Conservation (phyloP, 2,888 invertebrate species). For the Marronus borbonicus region DNA sequence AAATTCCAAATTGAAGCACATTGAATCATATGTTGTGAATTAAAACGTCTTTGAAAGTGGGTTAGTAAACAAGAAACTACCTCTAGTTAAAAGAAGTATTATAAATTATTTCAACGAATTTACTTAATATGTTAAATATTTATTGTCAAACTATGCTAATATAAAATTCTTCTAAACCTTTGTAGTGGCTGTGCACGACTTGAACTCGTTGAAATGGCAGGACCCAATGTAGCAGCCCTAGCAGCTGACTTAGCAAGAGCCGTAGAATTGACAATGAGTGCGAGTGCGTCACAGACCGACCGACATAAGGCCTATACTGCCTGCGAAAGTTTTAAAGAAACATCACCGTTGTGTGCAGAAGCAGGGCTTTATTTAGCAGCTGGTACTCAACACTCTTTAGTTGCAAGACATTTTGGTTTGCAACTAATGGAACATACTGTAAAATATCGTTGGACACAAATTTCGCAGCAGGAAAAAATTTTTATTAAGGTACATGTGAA, state of each 20-base stretch:
- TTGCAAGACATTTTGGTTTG: constrained; percentile 91
- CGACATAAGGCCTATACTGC: constrained; percentile 88
- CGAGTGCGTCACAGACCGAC: constrained; percentile 82
- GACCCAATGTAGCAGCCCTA: constrained; percentile 78
- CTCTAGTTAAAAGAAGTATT: background rate
- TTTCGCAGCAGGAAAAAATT: constrained; percentile 88
- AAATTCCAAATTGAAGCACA: constrained; percentile 48
- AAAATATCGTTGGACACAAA: constrained; percentile 93
- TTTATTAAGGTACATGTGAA: constrained; percentile 81
- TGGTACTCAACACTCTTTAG: constrained; percentile 81
- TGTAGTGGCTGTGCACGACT: constrained; percentile 51
- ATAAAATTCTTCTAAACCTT: constrained; percentile 26
- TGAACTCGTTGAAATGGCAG: constrained; percentile 67
- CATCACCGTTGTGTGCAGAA: constrained; percentile 90
- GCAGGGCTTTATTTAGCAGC: constrained; percentile 88
- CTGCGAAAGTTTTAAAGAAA: constrained; percentile 88
- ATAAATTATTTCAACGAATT: background rate
- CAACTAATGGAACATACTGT: constrained; percentile 95
- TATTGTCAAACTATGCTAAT: constrained; percentile 37
- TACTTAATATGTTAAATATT: background rate
- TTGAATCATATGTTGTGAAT: constrained; percentile 54
- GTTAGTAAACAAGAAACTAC: constrained; percentile 43
- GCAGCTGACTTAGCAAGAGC: constrained; percentile 86
- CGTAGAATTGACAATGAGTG: constrained; percentile 87
- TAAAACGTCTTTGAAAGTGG: constrained; percentile 43